These are phyloP conservation scores for Phaetusa simplex DNA, from an alignment of 2,113 vertebrate species.

Conservation along the genomic window DNA sequence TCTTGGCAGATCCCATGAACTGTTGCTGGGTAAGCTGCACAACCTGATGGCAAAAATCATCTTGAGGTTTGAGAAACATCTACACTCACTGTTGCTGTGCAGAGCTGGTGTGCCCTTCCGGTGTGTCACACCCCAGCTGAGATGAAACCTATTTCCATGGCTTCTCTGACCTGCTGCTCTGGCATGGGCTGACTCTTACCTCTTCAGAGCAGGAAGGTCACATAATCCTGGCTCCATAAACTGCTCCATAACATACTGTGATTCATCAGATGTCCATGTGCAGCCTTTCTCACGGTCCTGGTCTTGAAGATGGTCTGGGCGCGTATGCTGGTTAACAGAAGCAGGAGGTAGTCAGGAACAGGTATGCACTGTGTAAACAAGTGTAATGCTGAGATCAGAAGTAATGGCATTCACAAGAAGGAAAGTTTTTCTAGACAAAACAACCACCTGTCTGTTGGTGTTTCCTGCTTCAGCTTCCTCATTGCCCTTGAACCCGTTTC, in stretches of 20 bases:
- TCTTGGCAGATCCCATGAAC: background rate
- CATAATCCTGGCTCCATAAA: background rate
- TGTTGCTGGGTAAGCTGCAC: background rate
- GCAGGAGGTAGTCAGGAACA: background rate
- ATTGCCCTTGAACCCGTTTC: background rate
- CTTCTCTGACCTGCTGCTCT: background rate
- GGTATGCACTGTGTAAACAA: background rate
- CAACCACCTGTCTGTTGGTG: background rate
- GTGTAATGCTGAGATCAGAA: background rate
- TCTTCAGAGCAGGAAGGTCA: background rate
- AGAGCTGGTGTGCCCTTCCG: background rate
- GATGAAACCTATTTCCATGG: background rate
- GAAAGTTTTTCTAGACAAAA: background rate
- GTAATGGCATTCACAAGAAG: background rate
- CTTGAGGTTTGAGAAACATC: background rate
- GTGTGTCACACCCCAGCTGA: background rate
- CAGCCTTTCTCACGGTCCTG: background rate
- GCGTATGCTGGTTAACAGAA: rapidly evolving
- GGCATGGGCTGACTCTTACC: background rate
- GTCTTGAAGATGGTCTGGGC: background rate
- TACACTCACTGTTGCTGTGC: background rate
- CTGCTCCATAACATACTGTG: background rate
- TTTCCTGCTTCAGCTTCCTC: constrained; percentile 26
- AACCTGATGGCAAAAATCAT: background rate
- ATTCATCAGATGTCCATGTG: background rate